These are phyloP conservation scores for Melanostoma scalare DNA, from an alignment of 2,888 invertebrate species.

Conservation along the genomic window DNA sequence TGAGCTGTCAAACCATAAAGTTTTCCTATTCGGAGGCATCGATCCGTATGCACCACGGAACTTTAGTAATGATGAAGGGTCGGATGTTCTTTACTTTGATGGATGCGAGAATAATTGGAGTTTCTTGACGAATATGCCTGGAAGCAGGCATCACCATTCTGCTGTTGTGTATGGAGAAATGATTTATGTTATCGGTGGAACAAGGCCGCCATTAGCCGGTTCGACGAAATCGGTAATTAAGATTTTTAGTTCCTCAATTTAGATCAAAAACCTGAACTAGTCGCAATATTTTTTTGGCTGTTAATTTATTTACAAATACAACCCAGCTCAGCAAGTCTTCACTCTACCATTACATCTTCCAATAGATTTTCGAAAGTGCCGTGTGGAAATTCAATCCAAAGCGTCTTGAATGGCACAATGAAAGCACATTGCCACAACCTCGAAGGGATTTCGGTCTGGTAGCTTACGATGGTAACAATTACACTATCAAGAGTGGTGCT, in stretches of 20 bases:
- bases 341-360: not conserved
- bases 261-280: too few species aligned
- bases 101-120: slow-evolving; percentile 86
- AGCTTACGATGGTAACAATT: slow-evolving; percentile 83
- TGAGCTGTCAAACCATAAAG: slow-evolving; percentile 50
- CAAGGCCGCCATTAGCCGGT: slow-evolving; percentile 73
- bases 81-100: slow-evolving; percentile 85
- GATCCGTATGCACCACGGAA: slow-evolving; percentile 84
- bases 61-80: slow-evolving; percentile 81
- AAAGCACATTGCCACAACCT: slow-evolving; percentile 84
- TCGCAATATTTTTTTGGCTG: too few species aligned
- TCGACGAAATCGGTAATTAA: slow-evolving; percentile 41
- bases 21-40: slow-evolving; percentile 87
- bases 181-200: slow-evolving; percentile 86
- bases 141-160: slow-evolving; percentile 88
- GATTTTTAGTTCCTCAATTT: too few species aligned
- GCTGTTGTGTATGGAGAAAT: slow-evolving; percentile 85
- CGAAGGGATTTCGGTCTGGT: slow-evolving; percentile 88
- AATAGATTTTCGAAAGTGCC: slow-evolving; percentile 82
- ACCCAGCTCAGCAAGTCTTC: too few species aligned
- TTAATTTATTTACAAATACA: too few species aligned
- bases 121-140: slow-evolving; percentile 86
- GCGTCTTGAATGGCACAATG: slow-evolving; percentile 85
- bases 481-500: slow-evolving; percentile 19
- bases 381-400: slow-evolving; percentile 88